Evolutionary conservation across 2,888 invertebrate genomes (phyloP).

Genomic region (Noctua comes): DNA sequence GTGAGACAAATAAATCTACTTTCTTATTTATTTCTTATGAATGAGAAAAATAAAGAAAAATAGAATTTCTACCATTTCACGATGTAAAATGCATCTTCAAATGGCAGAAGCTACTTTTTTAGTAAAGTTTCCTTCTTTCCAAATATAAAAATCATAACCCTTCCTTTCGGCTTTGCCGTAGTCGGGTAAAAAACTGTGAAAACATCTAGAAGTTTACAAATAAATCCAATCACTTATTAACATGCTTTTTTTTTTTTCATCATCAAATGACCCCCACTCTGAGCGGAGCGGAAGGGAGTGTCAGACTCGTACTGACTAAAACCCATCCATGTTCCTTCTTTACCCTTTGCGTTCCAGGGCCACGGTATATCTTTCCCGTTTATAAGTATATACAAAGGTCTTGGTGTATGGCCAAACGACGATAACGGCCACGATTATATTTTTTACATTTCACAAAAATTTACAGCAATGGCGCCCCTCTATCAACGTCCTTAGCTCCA

Average conservation of each 20-base stretch:
- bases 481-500: background rate
- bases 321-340: too few species aligned
- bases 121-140: background rate
- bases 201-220: background rate
- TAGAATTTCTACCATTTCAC: background rate
- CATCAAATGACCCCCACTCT: too few species aligned
- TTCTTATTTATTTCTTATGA: background rate
- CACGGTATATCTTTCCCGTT: background rate
- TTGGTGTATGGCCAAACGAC: background rate
- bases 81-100: background rate
- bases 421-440: background rate
- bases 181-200: too few species aligned
- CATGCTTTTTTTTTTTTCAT: too few species aligned
- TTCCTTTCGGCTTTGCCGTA: background rate
- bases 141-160: background rate
- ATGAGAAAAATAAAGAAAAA: background rate
- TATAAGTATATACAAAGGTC: too few species aligned
- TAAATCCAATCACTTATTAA: background rate
- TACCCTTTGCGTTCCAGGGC: too few species aligned
- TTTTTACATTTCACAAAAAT: too few species aligned
- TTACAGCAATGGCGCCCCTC: background rate
- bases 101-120: background rate
- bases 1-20: background rate
- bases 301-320: too few species aligned
- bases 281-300: too few species aligned